Conservation (phyloP, 35 echinoderm and acorn worm species). For the Apostichopus californicus region DNA sequence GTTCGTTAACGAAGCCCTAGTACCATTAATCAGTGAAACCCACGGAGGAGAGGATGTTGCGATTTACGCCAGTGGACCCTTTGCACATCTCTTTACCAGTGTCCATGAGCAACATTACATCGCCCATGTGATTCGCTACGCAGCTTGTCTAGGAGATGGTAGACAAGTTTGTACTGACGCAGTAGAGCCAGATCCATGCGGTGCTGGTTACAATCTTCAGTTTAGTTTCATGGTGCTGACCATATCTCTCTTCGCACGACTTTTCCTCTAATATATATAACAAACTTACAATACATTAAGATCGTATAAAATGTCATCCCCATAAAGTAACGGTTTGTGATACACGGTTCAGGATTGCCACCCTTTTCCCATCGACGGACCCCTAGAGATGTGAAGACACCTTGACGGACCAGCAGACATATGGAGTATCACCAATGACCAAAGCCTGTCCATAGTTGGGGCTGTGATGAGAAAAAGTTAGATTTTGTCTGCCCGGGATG, state of each 20-base stretch:
- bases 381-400: no score
- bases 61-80: constrained; percentile 83
- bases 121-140: constrained; percentile 76
- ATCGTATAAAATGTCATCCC: not conserved
- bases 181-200: not conserved
- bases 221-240: not conserved
- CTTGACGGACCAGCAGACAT: no score
- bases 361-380: no score
- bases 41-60: constrained; percentile 84
- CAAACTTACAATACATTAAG: not conserved
- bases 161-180: constrained; percentile 50
- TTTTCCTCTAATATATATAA: not conserved
- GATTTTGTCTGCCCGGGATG: no score
- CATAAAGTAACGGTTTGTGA: no score
- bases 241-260: not conserved
- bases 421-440: no score
- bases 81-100: constrained; percentile 81
- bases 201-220: not conserved
- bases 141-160: constrained; percentile 67
- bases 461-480: no score
- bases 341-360: no score
- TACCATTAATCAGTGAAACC: constrained; percentile 53
- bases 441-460: no score
- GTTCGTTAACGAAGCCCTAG: constrained; percentile 52
- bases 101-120: constrained; percentile 91